Evolutionary conservation across 2,888 invertebrate species (phyloP).

Genomic region (Drosophila monieri): DNA sequence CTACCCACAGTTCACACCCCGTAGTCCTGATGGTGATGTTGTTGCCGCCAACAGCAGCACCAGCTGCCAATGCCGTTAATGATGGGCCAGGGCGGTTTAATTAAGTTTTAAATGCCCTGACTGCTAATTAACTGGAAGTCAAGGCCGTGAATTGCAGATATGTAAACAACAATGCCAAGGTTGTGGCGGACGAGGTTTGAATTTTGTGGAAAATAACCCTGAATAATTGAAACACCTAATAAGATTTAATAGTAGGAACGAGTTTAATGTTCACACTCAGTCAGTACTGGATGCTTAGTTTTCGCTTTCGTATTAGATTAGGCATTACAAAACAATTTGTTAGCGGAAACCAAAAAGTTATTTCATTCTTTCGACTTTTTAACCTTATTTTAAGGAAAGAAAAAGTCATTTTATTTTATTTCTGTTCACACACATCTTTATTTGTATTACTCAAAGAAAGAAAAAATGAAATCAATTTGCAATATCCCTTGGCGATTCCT

Average conservation of each 20-base stretch:
- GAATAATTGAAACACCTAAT: constrained; percentile 4
- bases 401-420: not conserved
- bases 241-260: not conserved
- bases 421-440: not conserved
- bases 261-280: not conserved
- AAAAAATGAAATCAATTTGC: constrained; percentile 20
- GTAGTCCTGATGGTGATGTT: constrained; percentile 30
- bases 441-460: not conserved
- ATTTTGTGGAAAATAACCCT: constrained; percentile 5
- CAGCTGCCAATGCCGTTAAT: constrained; percentile 60
- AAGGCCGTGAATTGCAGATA: constrained; percentile 24
- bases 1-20: constrained; percentile 30
- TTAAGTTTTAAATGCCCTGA: constrained; percentile 61
- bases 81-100: constrained; percentile 54
- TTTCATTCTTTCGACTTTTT: not conserved
- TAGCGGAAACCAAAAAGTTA: not conserved
- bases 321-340: not conserved
- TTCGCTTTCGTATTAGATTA: too few relatives aligned
- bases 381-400: not conserved
- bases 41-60: constrained; percentile 12
- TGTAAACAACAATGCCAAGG: constrained; percentile 10
- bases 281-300: not conserved
- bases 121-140: constrained; percentile 62
- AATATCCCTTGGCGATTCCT: constrained; percentile 15
- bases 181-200: constrained; percentile 16